A percentile compares a stretch with the other conserved stretches of the same genome.
These are phyloP conservation scores for Panzeria rudis DNA, from an alignment of 2,888 invertebrate genomes.

Conservation along the genomic window DNA sequence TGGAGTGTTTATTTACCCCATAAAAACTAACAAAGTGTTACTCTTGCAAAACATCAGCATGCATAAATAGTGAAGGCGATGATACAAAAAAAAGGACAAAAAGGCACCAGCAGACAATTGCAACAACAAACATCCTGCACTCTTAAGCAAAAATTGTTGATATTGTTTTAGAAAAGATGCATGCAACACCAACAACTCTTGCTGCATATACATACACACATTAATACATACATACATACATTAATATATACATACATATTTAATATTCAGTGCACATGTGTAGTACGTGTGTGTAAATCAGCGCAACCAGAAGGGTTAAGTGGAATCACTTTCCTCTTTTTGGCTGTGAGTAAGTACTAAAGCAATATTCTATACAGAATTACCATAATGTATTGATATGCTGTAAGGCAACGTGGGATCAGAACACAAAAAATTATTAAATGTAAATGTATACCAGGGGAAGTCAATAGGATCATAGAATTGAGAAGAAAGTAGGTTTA, in stretches of 20 bases:
- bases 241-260: too few species aligned
- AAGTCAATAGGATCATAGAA: neutral
- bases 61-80: conserved; percentile 21
- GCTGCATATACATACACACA: neutral
- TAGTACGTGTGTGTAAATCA: neutral
- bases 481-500: neutral
- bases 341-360: neutral
- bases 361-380: conserved; percentile 6
- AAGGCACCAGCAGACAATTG: conserved; percentile 30
- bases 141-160: conserved; percentile 15
- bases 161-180: conserved; percentile 3
- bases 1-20: conserved; percentile 30
- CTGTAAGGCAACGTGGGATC: neutral
- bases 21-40: conserved; percentile 27
- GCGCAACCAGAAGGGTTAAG: conserved; percentile 1
- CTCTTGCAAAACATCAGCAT: conserved; percentile 2
- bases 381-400: conserved; percentile 21
- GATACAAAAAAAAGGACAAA: neutral
- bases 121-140: conserved; percentile 13
- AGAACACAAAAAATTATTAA: neutral
- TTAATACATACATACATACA: too few species aligned
- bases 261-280: neutral
- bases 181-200: conserved; percentile 18
- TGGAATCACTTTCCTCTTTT: neutral
- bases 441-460: neutral